Conservation (phyloP, 2,797 vertebrate genomes). For the Siniperca obscura region DNA sequence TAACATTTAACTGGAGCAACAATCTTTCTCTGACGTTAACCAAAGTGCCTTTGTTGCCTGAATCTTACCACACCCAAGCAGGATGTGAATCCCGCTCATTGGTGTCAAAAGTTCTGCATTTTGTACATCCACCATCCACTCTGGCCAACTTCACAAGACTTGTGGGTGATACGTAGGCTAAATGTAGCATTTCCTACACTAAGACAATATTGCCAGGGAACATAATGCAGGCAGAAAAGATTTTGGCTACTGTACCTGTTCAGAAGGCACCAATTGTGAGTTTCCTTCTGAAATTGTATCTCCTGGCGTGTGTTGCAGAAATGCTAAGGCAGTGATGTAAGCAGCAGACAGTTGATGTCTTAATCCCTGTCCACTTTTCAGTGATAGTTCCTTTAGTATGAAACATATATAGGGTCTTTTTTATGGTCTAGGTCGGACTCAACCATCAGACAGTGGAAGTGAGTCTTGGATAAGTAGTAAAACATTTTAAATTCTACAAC, state of each 20-base stretch:
- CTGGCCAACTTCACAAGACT: background rate
- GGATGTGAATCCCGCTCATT: background rate
- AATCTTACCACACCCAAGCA: background rate
- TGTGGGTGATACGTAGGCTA: fast-evolving
- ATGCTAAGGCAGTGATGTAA: background rate
- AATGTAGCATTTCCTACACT: background rate
- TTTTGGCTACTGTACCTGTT: background rate
- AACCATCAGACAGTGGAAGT: background rate
- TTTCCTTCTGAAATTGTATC: background rate
- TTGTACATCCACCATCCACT: background rate
- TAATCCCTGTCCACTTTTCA: background rate
- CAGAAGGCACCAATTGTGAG: background rate
- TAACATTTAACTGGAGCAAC: background rate
- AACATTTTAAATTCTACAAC: background rate
- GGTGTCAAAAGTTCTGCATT: background rate
- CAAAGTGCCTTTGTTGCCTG: background rate
- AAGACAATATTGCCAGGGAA: background rate
- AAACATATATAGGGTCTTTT: background rate
- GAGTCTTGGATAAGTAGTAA: background rate
- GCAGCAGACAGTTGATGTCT: background rate
- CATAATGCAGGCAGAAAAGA: background rate
- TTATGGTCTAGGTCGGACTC: background rate
- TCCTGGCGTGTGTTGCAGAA: background rate
- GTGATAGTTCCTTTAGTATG: background rate
- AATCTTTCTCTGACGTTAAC: background rate